Percentiles rank a stretch among this genome's conserved stretches.
These are phyloP conservation scores for Lasioglossum marginatum DNA, from an alignment of 2,888 invertebrate genomes.

Conservation along the genomic window DNA sequence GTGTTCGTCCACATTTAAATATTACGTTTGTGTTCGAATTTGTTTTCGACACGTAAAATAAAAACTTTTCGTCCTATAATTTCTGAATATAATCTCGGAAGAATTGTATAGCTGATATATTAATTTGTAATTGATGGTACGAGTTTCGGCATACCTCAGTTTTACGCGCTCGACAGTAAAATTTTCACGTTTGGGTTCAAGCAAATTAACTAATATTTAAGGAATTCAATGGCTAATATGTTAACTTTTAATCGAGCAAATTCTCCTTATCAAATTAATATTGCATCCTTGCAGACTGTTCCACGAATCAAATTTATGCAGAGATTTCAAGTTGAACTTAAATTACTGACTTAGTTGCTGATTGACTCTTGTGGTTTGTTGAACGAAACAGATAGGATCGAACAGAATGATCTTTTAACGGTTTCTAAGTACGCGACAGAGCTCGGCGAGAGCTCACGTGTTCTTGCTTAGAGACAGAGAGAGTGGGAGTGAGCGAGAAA, in stretches of 20 bases:
- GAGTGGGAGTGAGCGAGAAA: background rate
- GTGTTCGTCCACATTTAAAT: background rate
- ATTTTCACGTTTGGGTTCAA: background rate
- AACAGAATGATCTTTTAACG: background rate
- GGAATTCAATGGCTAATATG: background rate
- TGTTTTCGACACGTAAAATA: background rate
- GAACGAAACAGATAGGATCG: too few relatives aligned
- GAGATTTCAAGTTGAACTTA: background rate
- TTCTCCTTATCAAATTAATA: too few relatives aligned
- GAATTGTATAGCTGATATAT: background rate
- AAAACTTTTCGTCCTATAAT: background rate
- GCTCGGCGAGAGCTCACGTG: constrained; percentile 23
- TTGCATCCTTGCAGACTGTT: background rate
- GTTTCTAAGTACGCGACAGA: constrained; percentile 16
- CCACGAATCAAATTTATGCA: background rate
- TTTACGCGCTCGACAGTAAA: background rate
- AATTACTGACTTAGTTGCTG: too few relatives aligned
- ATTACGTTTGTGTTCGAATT: background rate
- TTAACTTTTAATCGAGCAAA: too few relatives aligned
- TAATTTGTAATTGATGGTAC: background rate
- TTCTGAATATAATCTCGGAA: background rate
- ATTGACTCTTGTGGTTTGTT: too few relatives aligned
- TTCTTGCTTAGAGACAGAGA: background rate
- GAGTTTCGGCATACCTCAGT: background rate
- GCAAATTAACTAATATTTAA: background rate